A percentile compares a stretch with the other conserved stretches of the same genome.
Evolutionary conservation across 2,888 invertebrate species (phyloP).

Genomic region (Eucera pruinosa): DNA sequence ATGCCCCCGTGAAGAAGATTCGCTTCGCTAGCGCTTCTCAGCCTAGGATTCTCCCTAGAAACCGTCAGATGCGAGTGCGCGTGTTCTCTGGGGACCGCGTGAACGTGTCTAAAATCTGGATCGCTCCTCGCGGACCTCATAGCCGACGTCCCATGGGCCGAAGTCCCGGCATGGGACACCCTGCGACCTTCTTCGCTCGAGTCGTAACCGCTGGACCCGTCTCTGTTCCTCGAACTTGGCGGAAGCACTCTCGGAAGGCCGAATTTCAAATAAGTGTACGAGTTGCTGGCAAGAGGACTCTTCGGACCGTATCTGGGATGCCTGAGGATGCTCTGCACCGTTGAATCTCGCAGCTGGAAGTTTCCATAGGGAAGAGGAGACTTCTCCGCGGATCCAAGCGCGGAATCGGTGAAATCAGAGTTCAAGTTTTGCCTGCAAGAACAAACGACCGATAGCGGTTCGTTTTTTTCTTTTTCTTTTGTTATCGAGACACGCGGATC

Average conservation of each 20-base stretch:
- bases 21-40: conserved; percentile 92
- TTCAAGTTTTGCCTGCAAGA: conserved; percentile 94
- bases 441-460: neutral
- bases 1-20: conserved; percentile 87
- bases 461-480: neutral
- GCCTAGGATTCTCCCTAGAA: conserved; percentile 73
- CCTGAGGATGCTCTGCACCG: conserved; percentile 94
- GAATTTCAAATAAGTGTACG: conserved; percentile 97
- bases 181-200: conserved; percentile 90
- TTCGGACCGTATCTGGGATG: conserved; percentile 96
- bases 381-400: conserved; percentile 96
- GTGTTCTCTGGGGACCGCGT: conserved; percentile 77
- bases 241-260: conserved; percentile 96
- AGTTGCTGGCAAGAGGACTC: conserved; percentile 94
- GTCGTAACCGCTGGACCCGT: conserved; percentile 96
- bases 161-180: conserved; percentile 73
- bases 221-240: conserved; percentile 87
- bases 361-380: conserved; percentile 97
- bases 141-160: conserved; percentile 65
- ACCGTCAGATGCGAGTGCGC: conserved; percentile 78
- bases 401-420: conserved; percentile 97
- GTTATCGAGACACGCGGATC: no score
- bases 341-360: conserved; percentile 96
- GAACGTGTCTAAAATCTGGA: conserved; percentile 89
- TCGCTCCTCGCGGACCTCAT: conserved; percentile 92